Evolutionary conservation across 2,888 invertebrate species (phyloP).

Genomic region (Himalopsyche japonica): DNA sequence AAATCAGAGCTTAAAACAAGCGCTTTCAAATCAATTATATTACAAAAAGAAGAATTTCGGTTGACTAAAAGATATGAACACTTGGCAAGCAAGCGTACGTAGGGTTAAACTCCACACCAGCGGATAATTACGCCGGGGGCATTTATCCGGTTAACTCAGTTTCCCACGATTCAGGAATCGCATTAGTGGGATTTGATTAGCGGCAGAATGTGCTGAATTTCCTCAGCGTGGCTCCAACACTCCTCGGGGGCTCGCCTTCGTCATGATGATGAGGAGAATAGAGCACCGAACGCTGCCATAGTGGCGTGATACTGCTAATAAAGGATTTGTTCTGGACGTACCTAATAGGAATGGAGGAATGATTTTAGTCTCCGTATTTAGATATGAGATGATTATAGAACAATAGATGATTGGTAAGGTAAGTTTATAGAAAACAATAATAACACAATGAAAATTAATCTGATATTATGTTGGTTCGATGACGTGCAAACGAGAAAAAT

Average conservation of each 20-base stretch:
- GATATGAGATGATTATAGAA: neutral
- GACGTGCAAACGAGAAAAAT: too few relatives aligned
- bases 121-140: neutral
- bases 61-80: neutral
- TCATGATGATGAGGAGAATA: neutral
- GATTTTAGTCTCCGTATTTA: neutral
- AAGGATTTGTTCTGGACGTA: neutral
- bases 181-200: neutral
- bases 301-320: neutral
- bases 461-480: too few relatives aligned
- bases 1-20: too few relatives aligned
- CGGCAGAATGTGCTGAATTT: neutral
- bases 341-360: neutral
- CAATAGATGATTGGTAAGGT: too few relatives aligned
- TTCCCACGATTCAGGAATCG: neutral
- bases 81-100: neutral
- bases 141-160: neutral
- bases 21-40: too few relatives aligned
- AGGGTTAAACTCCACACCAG: neutral
- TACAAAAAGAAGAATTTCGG: too few relatives aligned
- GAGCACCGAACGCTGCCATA: neutral
- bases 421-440: too few relatives aligned
- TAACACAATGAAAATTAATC: too few relatives aligned
- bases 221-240: neutral
- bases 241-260: neutral